phyloP scores from a whole-genome alignment of 1,140 invertebrate species.

The Onthophagus taurus region DNA sequence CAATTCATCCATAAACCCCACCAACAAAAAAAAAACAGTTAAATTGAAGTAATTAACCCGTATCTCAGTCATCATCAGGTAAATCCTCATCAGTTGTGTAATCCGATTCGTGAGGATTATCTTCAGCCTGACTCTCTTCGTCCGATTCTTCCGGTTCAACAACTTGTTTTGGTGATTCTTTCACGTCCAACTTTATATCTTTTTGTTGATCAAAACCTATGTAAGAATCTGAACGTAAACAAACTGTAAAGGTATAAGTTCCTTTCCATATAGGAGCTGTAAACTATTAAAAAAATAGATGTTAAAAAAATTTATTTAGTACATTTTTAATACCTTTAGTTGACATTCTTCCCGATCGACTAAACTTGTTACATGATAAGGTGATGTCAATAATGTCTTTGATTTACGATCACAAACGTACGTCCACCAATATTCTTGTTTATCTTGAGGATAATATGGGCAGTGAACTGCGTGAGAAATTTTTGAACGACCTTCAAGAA shows the following conservation, averaged over 20 bases:
- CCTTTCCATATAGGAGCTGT: slow-evolving; percentile 90
- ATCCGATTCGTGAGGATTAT: slow-evolving; percentile 56
- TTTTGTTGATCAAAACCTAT: slow-evolving; percentile 83
- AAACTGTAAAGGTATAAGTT: slow-evolving; percentile 88
- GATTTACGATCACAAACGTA: slow-evolving; percentile 94
- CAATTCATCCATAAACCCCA: too few relatives aligned
- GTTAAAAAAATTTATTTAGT: slow-evolving; percentile 10
- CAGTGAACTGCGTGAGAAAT: slow-evolving; percentile 89
- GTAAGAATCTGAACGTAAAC: slow-evolving; percentile 87
- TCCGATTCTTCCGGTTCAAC: slow-evolving; percentile 90
- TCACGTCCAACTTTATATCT: slow-evolving; percentile 92
- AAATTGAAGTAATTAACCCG: too few relatives aligned
- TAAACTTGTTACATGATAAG: slow-evolving; percentile 81
- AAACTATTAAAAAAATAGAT: slow-evolving; percentile 47
- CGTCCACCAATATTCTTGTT: slow-evolving; percentile 99
- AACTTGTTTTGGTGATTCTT: slow-evolving; percentile 83
- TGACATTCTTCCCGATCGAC: slow-evolving; percentile 77
- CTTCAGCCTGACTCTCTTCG: slow-evolving; percentile 67
- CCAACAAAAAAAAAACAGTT: too few relatives aligned
- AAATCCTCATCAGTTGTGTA: slow-evolving; percentile 64
- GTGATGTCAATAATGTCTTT: slow-evolving; percentile 78
- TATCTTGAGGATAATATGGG: slow-evolving; percentile 90
- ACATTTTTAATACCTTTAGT: slow-evolving; percentile 48
- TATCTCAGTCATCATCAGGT: slow-evolving; percentile 34
- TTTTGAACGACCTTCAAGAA: slow-evolving; percentile 87